Base-by-base conservation (phyloP, 2,888 invertebrate species). In the Boloria selene region DNA sequence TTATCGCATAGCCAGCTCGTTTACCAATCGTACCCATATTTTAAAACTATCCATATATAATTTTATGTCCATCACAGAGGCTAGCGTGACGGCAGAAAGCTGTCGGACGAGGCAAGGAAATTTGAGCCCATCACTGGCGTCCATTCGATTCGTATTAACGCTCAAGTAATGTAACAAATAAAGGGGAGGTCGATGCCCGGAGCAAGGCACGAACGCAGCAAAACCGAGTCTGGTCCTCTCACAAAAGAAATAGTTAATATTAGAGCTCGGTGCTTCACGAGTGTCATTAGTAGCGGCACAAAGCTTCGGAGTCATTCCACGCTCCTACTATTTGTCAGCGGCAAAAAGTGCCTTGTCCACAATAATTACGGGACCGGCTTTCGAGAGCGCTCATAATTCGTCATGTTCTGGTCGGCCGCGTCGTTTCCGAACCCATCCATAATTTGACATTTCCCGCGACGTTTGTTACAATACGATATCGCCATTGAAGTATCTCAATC, bases 211-310 rank as follows among this genome's bases (percentile, higher is more conserved):
- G 84, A 80, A 80, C 83, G 82, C 82, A 82, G 81, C 83, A 80
- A 83, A 79, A 77, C 82, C 80, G 79, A 80, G 84, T 82, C 83
- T 81, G 83, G 79, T 83, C 84, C 81, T 81, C 82, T 82, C 82
- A 89, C 88, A 90, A 90, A 90, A 90, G 90, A 90, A 90, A 89
- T 90, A 89, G 88, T 90, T 85, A 87, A 90, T 90, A 88, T 89
- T 88, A 88, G 87, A 90, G 85, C 83, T 79, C 82, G 85, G 77
- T 83, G 80, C 82, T 84, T 81, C 83, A 76, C 83, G 75, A 88
- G 87, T 86, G 89, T 90, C 91, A 91, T 92, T 92, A 91, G 88
- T 82, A 86, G 87, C 84, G 82, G 84, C 84, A 89, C 89, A 90
- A 90, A 89, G 90, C 88, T 84, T 78, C 86, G 79, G 78, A 87